Evolutionary conservation across 2,113 vertebrate genomes (phyloP), one percentile per base, ranked within the genome.

Genomic region (Proteles cristata): DNA sequence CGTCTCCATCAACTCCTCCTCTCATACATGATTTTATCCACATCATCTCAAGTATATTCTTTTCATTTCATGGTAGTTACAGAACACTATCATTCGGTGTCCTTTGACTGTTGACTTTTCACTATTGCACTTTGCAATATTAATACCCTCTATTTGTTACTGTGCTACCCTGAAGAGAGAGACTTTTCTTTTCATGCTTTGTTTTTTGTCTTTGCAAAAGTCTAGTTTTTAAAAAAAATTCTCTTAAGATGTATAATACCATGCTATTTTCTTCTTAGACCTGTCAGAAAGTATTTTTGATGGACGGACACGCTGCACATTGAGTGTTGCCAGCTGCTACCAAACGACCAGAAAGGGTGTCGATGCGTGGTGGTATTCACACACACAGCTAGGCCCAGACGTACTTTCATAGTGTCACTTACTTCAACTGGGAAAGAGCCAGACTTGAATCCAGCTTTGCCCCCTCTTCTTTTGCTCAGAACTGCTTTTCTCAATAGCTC

Each of bases 401-500:
- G 5, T 28, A 84, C 81, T 96, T 97, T 88, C 82, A 87, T 86
- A 55, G 93, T 97, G 93, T 97, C 97, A 93, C 71, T 97, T 97
- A 96, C 96, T 92, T 97, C 97, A 85, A 83, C 81, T 87, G 91
- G 86, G 94, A 39, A 94, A 95, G 77, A 96, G 71, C 53, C 94
- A 96, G 95, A 90, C 82, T 95, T 43, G 55, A 66, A 93, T 79
- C 80, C 92, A 65, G 80, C 58, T 92, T 65, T 87, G 79, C 11
- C 63, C 79, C 33, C 45, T 43, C 19, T 31, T 76, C 92, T 84
- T 88, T 25, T 93, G 80, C 74, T 96, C 80, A 96, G 71, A 98
- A 85, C 71, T 82, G 93, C 81, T 95, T 97, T 98, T 97, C 95
- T 97, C 95, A 96, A 91, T 92, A 97, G 93, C 69, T 97, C 50